A percentile compares a stretch with the other conserved stretches of the same genome.
These are phyloP conservation scores for Lichenostomus cassidix DNA, from an alignment of 2,113 vertebrate genomes.

Conservation along the genomic window DNA sequence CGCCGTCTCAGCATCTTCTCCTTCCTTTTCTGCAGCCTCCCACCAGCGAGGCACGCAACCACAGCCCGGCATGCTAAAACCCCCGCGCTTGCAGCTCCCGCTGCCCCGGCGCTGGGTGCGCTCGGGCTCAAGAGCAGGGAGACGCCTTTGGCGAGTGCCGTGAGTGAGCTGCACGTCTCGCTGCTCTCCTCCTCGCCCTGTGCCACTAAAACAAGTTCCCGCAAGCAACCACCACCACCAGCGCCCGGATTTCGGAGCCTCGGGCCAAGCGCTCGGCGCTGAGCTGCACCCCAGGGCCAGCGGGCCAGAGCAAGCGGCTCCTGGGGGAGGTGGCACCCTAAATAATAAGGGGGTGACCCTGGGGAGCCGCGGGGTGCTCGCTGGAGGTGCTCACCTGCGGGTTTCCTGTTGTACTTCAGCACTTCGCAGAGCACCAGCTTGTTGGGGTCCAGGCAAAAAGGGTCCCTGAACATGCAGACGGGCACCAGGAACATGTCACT, in stretches of 20 bases:
- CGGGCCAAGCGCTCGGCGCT: rapidly evolving
- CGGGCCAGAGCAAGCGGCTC: rapidly evolving
- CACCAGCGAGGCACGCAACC: not conserved
- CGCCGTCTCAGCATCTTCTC: not conserved
- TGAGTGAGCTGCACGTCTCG: rapidly evolving
- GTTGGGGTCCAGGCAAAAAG: slow-evolving; percentile 76
- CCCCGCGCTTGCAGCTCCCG: not conserved
- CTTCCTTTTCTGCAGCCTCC: not conserved
- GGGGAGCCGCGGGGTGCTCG: rapidly evolving
- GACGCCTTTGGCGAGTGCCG: not conserved
- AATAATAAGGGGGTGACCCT: not conserved
- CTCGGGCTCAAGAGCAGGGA: not conserved
- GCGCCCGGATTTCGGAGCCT: not conserved
- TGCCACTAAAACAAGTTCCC: not conserved
- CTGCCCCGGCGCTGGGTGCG: not conserved
- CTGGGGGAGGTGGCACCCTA: rapidly evolving
- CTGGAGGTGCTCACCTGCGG: slow-evolving; percentile 65
- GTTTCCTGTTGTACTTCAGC: slow-evolving; percentile 77
- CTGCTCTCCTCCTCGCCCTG: not conserved
- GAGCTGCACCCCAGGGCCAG: not conserved
- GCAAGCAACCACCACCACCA: not conserved
- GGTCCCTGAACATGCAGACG: slow-evolving; percentile 79
- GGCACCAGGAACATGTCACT: slow-evolving; percentile 87
- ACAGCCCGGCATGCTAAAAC: rapidly evolving
- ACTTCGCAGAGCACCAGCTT: slow-evolving; percentile 82